phyloP scores from a whole-genome alignment of 2,888 invertebrate genomes.

The Carabus problematicus region DNA sequence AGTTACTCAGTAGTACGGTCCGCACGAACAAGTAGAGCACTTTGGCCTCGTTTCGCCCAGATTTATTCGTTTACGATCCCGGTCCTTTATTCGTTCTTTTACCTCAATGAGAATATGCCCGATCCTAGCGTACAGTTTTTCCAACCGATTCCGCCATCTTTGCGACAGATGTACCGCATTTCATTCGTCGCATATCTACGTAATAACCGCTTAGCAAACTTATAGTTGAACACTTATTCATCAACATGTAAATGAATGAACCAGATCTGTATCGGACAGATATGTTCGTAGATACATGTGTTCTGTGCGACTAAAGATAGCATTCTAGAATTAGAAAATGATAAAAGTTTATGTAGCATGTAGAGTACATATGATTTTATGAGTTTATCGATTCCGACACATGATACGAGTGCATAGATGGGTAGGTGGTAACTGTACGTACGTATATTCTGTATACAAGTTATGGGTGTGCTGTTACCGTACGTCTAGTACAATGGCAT shows the following conservation, averaged over 20 bases:
- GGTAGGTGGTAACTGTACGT: slow-evolving; percentile 1
- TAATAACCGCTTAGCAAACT: no score
- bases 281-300: no score
- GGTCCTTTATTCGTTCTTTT: slow-evolving; percentile 7
- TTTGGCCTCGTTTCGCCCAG: slow-evolving; percentile 33
- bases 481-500: background rate
- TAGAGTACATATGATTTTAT: slow-evolving; percentile 19
- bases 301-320: no score
- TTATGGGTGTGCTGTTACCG: slow-evolving; percentile 1
- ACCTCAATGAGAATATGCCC: slow-evolving; percentile 25
- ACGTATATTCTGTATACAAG: background rate
- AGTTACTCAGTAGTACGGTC: slow-evolving; percentile 15
- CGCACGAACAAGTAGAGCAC: slow-evolving; percentile 11
- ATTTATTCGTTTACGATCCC: slow-evolving; percentile 29
- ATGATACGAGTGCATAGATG: background rate
- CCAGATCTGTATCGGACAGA: no score
- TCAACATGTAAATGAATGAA: no score
- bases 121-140: no score
- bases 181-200: no score
- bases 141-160: no score
- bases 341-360: background rate
- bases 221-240: no score
- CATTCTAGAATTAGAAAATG: no score
- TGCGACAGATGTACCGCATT: no score
- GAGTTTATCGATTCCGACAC: slow-evolving; percentile 18